Evolutionary conservation across 2,888 invertebrate genomes (phyloP).

Genomic region (Rhagonycha lutea): DNA sequence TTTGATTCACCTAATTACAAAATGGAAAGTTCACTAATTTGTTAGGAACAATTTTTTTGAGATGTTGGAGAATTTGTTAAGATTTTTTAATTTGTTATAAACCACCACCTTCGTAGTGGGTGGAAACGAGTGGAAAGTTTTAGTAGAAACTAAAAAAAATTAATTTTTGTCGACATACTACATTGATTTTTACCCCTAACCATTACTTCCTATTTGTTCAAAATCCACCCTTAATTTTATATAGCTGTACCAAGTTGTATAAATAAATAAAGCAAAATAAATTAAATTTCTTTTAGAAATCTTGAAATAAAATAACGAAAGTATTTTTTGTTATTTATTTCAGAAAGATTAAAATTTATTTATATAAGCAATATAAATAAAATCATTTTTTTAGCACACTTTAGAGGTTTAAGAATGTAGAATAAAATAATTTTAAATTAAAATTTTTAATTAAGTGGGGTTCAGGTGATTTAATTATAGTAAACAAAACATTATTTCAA

Average conservation of each 20-base stretch:
- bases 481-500: not conserved
- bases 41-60: no score
- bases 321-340: not conserved
- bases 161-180: not conserved
- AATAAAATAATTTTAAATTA: not conserved
- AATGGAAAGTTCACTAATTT: no score
- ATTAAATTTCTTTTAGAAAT: not conserved
- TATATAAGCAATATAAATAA: not conserved
- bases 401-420: not conserved
- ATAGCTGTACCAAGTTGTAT: not conserved
- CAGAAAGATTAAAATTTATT: not conserved
- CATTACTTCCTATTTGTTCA: not conserved
- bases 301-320: not conserved
- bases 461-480: not conserved
- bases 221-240: not conserved
- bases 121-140: no score
- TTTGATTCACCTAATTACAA: not conserved
- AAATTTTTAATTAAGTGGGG: not conserved
- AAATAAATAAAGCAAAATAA: not conserved
- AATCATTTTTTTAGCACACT: not conserved
- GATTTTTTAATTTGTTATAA: no score
- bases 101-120: no score
- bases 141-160: not conserved
- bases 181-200: not conserved
- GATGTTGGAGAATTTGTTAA: not conserved